A percentile compares a stretch with the other conserved stretches of the same genome.
Evolutionary conservation across 2,113 vertebrate genomes (phyloP).

Genomic region (Cacatua alba): DNA sequence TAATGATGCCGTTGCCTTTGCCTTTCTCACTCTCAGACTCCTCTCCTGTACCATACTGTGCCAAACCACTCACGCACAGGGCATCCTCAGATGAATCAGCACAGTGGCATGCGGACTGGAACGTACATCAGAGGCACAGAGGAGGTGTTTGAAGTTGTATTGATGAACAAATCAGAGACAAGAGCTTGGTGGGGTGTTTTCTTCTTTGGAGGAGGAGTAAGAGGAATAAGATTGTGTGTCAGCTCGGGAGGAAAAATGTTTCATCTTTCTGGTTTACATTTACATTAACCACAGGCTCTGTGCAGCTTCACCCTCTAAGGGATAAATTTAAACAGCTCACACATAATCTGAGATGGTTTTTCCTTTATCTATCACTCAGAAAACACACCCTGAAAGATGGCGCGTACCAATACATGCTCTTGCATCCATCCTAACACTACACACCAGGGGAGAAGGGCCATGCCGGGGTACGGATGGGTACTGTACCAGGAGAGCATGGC

Average conservation of each 20-base stretch:
- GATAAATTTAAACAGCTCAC: neutral
- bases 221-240: neutral
- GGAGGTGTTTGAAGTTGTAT: conserved; percentile 10
- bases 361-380: neutral
- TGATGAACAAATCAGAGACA: conserved; percentile 26
- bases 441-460: neutral
- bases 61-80: neutral
- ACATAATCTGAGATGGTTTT: neutral
- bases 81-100: conserved; percentile 17
- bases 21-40: neutral
- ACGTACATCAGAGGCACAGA: neutral
- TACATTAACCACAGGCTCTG: neutral
- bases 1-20: conserved; percentile 2
- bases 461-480: rapidly evolving
- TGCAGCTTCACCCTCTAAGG: conserved; percentile 10
- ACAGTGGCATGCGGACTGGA: neutral
- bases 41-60: neutral
- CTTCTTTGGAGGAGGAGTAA: neutral
- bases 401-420: neutral
- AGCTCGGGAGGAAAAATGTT: neutral
- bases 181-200: neutral
- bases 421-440: rapidly evolving
- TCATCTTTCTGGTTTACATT: neutral
- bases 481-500: rapidly evolving
- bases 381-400: neutral